A percentile compares a stretch with the other conserved stretches of the same genome.
Conservation (phyloP, 2,888 invertebrate species). For the Heliconius charithonia region DNA sequence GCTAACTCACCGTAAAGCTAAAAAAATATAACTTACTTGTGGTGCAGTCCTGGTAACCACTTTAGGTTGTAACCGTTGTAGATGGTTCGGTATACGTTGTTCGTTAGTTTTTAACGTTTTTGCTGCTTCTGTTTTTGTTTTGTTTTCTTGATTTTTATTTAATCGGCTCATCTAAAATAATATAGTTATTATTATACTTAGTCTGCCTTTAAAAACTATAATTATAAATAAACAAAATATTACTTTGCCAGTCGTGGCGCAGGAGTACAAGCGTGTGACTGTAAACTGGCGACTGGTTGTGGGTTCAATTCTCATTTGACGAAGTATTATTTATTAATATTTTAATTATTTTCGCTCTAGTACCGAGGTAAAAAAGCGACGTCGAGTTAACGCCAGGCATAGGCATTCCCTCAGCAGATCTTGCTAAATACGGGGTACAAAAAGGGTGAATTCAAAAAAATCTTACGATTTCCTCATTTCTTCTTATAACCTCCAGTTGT, state of each 20-base stretch:
- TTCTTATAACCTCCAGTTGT: constrained; percentile 89
- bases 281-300: too few relatives aligned
- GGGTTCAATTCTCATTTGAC: too few relatives aligned
- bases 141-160: constrained; percentile 32
- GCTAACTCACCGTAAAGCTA: neutral
- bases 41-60: constrained; percentile 69
- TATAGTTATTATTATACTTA: neutral
- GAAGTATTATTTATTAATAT: too few relatives aligned
- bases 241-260: too few relatives aligned
- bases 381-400: neutral
- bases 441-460: neutral
- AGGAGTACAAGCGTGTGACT: too few relatives aligned
- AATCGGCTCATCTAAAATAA: constrained; percentile 56
- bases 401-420: neutral
- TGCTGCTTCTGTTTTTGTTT: constrained; percentile 23
- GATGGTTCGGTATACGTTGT: constrained; percentile 85
- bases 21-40: constrained; percentile 63
- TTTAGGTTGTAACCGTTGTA: constrained; percentile 87
- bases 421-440: neutral
- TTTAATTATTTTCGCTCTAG: too few relatives aligned
- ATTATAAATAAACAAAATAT: too few relatives aligned
- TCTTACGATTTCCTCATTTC: constrained; percentile 80
- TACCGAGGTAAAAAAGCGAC: too few relatives aligned
- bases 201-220: too few relatives aligned
- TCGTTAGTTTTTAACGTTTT: constrained; percentile 36